A percentile compares a stretch with the other conserved stretches of the same genome.
phyloP scores from a whole-genome alignment of 2,113 vertebrate species.

The Propithecus coquereli region DNA sequence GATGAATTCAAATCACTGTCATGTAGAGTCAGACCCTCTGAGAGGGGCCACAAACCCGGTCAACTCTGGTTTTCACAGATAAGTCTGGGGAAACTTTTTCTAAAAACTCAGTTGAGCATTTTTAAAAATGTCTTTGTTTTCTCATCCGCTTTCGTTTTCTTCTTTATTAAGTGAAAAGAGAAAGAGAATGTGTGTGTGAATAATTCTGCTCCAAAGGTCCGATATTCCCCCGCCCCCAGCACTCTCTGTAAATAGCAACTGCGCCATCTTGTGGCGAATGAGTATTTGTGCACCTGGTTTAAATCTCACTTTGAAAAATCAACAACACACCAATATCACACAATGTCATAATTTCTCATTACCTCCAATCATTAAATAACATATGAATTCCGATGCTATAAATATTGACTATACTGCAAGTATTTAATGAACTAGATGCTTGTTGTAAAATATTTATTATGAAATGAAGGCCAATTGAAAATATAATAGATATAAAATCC shows the following conservation, averaged over 20 bases:
- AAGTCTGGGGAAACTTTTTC: background rate
- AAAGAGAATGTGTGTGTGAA: background rate
- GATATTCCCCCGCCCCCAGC: too few relatives aligned
- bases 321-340: background rate
- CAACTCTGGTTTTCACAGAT: background rate
- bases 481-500: background rate
- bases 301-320: background rate
- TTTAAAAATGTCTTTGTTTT: background rate
- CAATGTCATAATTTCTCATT: background rate
- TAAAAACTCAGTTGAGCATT: background rate
- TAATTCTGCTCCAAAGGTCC: background rate
- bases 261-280: constrained; percentile 65
- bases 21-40: background rate
- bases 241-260: background rate
- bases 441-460: background rate
- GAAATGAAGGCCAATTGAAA: background rate
- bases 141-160: background rate
- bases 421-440: background rate
- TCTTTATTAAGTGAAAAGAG: background rate
- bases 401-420: background rate
- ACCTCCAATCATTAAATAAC: background rate
- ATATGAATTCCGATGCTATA: background rate
- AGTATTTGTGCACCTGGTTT: background rate
- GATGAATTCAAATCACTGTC: background rate
- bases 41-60: background rate